phyloP scores from a whole-genome alignment of 2,797 vertebrate genomes.

The Acanthiza pusilla region DNA sequence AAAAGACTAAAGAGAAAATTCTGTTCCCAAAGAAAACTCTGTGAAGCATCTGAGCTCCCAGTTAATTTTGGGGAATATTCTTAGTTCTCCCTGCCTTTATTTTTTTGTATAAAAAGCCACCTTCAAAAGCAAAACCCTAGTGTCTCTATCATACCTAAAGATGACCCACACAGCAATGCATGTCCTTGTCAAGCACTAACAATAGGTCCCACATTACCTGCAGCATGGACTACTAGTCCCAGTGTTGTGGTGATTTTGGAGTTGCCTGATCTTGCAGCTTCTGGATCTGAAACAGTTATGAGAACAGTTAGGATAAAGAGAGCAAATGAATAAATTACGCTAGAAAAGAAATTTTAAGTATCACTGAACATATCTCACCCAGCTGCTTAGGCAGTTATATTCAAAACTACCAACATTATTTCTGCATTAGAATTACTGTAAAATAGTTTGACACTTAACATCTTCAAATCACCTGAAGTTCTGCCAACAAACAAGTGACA shows the following conservation, averaged over 20 bases:
- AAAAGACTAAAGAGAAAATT: background rate
- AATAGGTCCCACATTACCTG: conserved; percentile 74
- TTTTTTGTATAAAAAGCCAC: background rate
- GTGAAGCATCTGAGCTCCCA: background rate
- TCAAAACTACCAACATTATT: background rate
- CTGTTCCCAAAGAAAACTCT: background rate
- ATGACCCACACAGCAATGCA: background rate
- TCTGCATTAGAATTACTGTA: background rate
- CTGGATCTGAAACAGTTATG: conserved; percentile 81
- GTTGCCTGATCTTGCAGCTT: conserved; percentile 83
- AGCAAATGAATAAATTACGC: background rate
- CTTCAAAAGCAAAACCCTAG: background rate
- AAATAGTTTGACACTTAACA: background rate
- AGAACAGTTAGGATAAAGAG: background rate
- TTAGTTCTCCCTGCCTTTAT: background rate
- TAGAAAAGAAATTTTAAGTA: background rate
- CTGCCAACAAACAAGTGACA: background rate
- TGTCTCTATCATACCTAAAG: background rate
- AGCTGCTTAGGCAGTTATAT: background rate
- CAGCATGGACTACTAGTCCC: conserved; percentile 96
- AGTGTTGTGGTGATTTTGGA: conserved; percentile 97
- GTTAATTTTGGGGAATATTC: background rate
- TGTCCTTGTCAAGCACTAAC: background rate
- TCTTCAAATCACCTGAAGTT: background rate
- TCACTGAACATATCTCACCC: background rate